Evolutionary conservation across 2,113 vertebrate genomes (phyloP), one percentile per base, ranked within the genome.

Genomic region (Toxostoma redivivum): DNA sequence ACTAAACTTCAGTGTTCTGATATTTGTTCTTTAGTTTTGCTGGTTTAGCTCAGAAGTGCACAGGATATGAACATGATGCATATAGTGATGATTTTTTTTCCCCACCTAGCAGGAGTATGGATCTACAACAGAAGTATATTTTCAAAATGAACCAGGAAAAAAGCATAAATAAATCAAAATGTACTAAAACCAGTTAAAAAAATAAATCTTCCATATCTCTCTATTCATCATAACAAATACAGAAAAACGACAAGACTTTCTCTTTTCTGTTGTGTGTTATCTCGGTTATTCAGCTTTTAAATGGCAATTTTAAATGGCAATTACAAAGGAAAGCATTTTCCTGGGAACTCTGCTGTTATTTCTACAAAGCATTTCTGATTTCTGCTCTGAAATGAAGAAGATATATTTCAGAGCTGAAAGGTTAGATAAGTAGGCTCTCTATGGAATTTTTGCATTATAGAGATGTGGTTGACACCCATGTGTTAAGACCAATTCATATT

Each of bases 241-340:
- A 88, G 90, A 85, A 77, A 86, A 28, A 30, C 70, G 79, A 66
- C 71, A 58, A 64, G 81, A 35, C 74, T n/a, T 65, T 48, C 12
- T 86, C 70, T n/a, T 37, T 94, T 45, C 38, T 93, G 70, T 56
- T 81, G 18, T 50, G 33, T 31, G 47, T 89, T 92, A 87, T 91
- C 94, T 95, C 54, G 23, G 67, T 87, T 92, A 85, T 87, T 70
- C 62, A 91, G 70, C 84, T 82, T 96, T 95, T 85, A 92, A 87
- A 95, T 53, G 78, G n/a, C 76, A 86, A 71, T 93, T 94, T 92
- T 6, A 92, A 90, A 92, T 84, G 78, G 53, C 78, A 87, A 11
- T 94, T 95, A 70, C 71, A 53, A 73, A 93, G 66, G 66, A 57
- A 64, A 61, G 70, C 50, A 62, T 81, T 94, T 95, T 95, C 70